Conservation (phyloP, 2,888 invertebrate genomes). For the Byasa hedistus region DNA sequence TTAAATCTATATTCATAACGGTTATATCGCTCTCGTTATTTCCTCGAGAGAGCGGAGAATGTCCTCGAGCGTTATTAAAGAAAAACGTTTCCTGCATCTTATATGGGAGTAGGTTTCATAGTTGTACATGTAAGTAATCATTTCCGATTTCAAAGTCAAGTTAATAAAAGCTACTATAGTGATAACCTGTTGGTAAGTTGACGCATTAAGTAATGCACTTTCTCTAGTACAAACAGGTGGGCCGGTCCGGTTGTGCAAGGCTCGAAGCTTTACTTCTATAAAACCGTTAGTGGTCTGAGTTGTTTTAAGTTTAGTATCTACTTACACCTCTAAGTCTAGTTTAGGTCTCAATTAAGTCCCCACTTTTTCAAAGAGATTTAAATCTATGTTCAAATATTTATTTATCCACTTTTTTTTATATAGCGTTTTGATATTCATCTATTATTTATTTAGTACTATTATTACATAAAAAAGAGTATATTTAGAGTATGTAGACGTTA, state of each 20-base stretch:
- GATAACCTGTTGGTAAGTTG: constrained; percentile 22
- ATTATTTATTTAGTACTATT: too few relatives aligned
- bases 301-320: too few relatives aligned
- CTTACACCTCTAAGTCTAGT: too few relatives aligned
- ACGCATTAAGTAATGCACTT: constrained; percentile 21
- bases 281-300: not conserved
- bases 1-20: too few relatives aligned
- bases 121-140: not conserved
- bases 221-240: constrained; percentile 19
- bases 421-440: too few relatives aligned
- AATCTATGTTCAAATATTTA: too few relatives aligned
- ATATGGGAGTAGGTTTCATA: constrained; percentile 13
- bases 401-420: too few relatives aligned
- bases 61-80: constrained; percentile 2
- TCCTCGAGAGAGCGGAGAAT: constrained; percentile 6
- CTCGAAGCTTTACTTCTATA: constrained; percentile 4
- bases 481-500: too few relatives aligned
- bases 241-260: constrained; percentile 13
- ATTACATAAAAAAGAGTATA: too few relatives aligned
- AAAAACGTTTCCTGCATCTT: constrained; percentile 20
- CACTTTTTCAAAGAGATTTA: too few relatives aligned
- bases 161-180: constrained; percentile 11
- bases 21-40: not conserved
- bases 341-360: too few relatives aligned
- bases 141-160: constrained; percentile 25